phyloP scores from a whole-genome alignment of 2,113 vertebrate genomes.

The Blennius ocellaris region DNA sequence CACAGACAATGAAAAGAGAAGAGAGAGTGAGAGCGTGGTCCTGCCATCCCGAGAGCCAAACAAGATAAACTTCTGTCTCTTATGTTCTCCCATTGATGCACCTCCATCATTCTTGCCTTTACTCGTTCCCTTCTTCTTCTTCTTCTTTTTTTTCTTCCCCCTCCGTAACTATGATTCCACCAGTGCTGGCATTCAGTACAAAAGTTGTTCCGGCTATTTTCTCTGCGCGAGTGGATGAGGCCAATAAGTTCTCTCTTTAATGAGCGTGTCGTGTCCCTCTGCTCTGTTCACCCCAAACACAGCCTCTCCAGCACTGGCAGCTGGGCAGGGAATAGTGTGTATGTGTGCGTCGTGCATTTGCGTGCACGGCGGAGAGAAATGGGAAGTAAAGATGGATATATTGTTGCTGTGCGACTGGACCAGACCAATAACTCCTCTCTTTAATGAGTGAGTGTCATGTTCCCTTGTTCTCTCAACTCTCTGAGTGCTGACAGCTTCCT shows the following conservation, averaged over 20 bases:
- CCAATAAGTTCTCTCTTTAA: conserved; percentile 69
- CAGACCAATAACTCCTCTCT: conserved; percentile 40
- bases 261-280: conserved; percentile 58
- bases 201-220: conserved; percentile 40
- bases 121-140: conserved; percentile 24
- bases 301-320: conserved; percentile 35
- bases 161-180: conserved; percentile 8
- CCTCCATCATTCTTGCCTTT: conserved; percentile 35
- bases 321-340: conserved; percentile 13
- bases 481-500: conserved; percentile 24
- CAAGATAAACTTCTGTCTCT: conserved; percentile 17
- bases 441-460: conserved; percentile 54
- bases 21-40: conserved; percentile 18
- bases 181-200: conserved; percentile 35
- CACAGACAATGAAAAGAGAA: conserved; percentile 6
- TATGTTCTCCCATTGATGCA: conserved; percentile 22
- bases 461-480: conserved; percentile 36
- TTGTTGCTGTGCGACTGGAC: conserved; percentile 40
- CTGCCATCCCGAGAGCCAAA: conserved; percentile 27
- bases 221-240: conserved; percentile 39
- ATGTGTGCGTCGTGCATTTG: neutral
- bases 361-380: neutral
- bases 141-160: conserved; percentile 34
- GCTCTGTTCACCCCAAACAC: conserved; percentile 45
- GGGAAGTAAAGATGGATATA: conserved; percentile 32